A percentile compares a stretch with the other conserved stretches of the same genome.
These are phyloP conservation scores for Chesias legatella DNA, from an alignment of 2,888 invertebrate species.

Conservation along the genomic window DNA sequence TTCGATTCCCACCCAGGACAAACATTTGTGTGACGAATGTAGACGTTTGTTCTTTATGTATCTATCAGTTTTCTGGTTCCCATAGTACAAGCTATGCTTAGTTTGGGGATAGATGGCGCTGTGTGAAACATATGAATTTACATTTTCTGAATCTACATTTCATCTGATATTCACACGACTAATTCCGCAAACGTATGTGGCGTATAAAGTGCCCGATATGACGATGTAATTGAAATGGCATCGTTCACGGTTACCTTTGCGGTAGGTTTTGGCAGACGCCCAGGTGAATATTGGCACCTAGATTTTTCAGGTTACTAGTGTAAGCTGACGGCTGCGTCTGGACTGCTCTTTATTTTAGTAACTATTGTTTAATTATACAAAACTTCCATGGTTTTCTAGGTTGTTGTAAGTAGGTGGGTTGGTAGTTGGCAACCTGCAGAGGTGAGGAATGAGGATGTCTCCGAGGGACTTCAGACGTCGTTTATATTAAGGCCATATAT, in stretches of 20 bases:
- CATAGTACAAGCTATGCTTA: no score
- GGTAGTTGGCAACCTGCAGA: slow-evolving; percentile 3
- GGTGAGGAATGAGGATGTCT: slow-evolving; percentile 1
- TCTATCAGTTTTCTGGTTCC: no score
- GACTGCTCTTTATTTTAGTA: slow-evolving; percentile 30
- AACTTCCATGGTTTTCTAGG: slow-evolving; percentile 24
- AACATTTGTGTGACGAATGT: no score
- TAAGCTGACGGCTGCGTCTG: slow-evolving; percentile 35
- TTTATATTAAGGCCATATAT: no score
- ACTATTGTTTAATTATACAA: slow-evolving; percentile 24
- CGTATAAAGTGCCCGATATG: slow-evolving; percentile 25
- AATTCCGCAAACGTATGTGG: background rate
- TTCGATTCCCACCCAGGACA: no score
- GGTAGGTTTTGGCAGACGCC: slow-evolving; percentile 34
- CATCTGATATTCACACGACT: background rate
- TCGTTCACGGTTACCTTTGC: slow-evolving; percentile 37
- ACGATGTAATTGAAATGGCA: slow-evolving; percentile 32
- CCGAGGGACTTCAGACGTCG: background rate
- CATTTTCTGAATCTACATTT: no score
- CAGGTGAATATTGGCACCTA: slow-evolving; percentile 35
- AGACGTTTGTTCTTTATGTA: no score
- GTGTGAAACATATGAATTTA: no score
- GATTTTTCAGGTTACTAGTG: slow-evolving; percentile 33
- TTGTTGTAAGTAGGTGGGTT: slow-evolving; percentile 16
- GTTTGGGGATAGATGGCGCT: no score